These are phyloP conservation scores for Columba guinea DNA, from an alignment of 2,797 vertebrate genomes.

Conservation along the genomic window DNA sequence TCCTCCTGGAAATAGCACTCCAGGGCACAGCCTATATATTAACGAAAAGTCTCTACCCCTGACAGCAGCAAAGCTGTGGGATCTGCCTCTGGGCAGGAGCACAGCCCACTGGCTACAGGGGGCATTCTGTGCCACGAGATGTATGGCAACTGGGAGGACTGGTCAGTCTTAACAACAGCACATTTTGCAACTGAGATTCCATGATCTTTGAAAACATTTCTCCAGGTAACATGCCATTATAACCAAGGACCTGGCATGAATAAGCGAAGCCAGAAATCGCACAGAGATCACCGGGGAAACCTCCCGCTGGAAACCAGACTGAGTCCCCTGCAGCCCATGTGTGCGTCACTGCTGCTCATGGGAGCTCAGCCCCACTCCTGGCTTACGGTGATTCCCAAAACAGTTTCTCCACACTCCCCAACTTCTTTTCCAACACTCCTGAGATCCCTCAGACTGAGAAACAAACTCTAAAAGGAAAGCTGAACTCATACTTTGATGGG, in stretches of 20 bases:
- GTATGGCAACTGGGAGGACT: neutral
- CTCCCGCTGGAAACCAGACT: neutral
- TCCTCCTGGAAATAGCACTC: neutral
- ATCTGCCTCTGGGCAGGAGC: neutral
- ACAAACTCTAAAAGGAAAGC: neutral
- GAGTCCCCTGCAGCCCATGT: neutral
- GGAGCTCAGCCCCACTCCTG: neutral
- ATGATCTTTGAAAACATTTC: neutral
- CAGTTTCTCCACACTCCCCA: neutral
- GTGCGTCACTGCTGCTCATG: neutral
- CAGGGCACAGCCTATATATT: neutral
- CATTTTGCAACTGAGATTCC: rapidly evolving
- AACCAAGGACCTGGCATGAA: neutral
- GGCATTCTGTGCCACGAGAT: neutral
- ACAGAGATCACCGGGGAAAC: neutral
- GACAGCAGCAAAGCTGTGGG: neutral
- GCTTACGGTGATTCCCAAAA: neutral
- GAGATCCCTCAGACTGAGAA: neutral
- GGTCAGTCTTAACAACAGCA: neutral
- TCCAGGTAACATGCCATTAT: neutral
- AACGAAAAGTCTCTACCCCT: neutral
- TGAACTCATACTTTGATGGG: neutral
- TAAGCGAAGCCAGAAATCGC: neutral
- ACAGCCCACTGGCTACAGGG: neutral
- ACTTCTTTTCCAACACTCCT: neutral